Evolutionary conservation across 2,888 invertebrate genomes (phyloP), one percentile per base, ranked within the genome.

Genomic region (Mythimna lalbum): DNA sequence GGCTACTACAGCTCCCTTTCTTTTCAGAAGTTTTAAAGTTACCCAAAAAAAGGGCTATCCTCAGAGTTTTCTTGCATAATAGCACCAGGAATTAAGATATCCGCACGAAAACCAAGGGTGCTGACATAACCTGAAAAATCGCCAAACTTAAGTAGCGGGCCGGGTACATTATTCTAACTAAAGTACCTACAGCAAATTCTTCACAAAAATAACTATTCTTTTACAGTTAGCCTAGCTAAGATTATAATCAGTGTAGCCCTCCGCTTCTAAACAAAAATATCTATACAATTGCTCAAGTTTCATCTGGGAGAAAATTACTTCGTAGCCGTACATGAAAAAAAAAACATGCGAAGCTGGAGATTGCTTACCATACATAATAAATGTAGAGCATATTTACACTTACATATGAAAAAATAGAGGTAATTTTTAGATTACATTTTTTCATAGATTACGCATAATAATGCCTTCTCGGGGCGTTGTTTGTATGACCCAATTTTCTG

Each of bases 331-430:
- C n/a, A n/a, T 62, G 43, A 62, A 76, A 78, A 81, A 75, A 66
- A 68, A 81, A 75, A 69, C 47, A 81, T 56, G 64, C 69, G 60
- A 59, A 21, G 63, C 69, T 50, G 68, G 56, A 81, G 78, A 74
- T 84, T 82, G 84, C 78, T 84, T 64, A 52, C 73, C 69, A 78
- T 78, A 77, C 69, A 77, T 83, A 80, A 77, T 74, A 80, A 74
- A 83, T 68, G 76, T 53, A 23, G 27, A 21, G 53, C 27, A 73
- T 69, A 80, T 80, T 65, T 70, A 72, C 72, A 80, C 74, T 69
- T 57, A 73, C 59, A 59, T 66, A 53, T 66, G 63, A 63, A 66
- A 64, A 53, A 80, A 69, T 73, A 77, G 56, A 73, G 65, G 77
- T 80, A 59, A 82, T 77, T 77, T 80, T 74, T 31, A 66, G 69